Evolutionary conservation across 2,113 vertebrate genomes (phyloP), one percentile per base, ranked within the genome.

Genomic region (Bagarius yarrelli): DNA sequence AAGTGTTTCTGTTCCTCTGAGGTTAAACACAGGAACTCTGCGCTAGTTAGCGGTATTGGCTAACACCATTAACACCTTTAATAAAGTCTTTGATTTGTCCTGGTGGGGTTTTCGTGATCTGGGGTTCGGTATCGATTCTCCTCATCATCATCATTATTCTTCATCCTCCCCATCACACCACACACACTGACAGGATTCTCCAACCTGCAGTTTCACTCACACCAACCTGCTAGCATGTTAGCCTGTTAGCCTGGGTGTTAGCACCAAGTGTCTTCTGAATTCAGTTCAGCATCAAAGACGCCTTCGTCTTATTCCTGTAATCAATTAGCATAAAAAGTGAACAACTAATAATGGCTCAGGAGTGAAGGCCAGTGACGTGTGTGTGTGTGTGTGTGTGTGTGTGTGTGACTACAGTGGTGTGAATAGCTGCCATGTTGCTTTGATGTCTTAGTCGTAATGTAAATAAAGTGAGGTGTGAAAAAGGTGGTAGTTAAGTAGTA

Each of bases 91-190:
- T n/a, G n/a, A n/a, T n/a, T n/a, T n/a, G n/a, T n/a, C n/a, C n/a
- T n/a, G n/a, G n/a, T n/a, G n/a, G n/a, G n/a, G n/a, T n/a, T n/a
- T n/a, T n/a, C n/a, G n/a, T n/a, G n/a, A n/a, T n/a, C n/a, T n/a
- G n/a, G n/a, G n/a, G 27, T 59, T 56, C 64, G 52, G 82, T 78
- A 83, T 85, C 85, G 75, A 84, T 82, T 69, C 61, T 72, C n/a
- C n/a, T 69, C 25, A 55, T 72, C 64, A 76, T 77, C 84, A 77
- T 81, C 84, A 82, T 84, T 86, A 84, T 85, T 87, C 85, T 86
- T 81, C 67, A 84, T 75, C 59, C 30, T 52, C n/a, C 52, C 72
- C 83, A 59, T 83, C 67, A 81, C 78, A 67, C 52, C 61, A 44
- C 40, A 25, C 34, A 44, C 61, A 63, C 82, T 87, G 78, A 87